A percentile compares a stretch with the other conserved stretches of the same genome.
Evolutionary conservation across 2,797 vertebrate genomes (phyloP).

Genomic region (Helostoma temminkii): DNA sequence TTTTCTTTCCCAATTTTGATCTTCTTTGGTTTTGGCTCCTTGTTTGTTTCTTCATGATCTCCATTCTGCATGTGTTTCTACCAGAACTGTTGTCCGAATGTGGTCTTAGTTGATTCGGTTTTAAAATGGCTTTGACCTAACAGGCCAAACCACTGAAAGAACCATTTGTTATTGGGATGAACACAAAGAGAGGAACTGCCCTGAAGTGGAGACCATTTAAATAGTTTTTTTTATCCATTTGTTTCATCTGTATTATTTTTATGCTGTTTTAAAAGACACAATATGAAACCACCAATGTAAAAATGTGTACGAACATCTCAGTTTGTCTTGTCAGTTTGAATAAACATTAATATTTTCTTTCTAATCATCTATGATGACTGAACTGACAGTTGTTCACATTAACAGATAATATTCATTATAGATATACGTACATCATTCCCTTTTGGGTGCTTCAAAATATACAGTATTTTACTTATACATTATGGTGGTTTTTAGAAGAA

Average conservation of each 20-base stretch:
- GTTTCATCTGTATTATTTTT: too few species aligned
- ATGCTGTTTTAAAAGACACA: too few species aligned
- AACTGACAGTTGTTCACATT: background rate
- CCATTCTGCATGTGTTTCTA: conserved; percentile 85
- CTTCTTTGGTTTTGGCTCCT: conserved; percentile 56
- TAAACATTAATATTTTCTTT: background rate
- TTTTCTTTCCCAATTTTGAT: conserved; percentile 77
- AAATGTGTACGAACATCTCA: too few species aligned
- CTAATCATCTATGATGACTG: background rate
- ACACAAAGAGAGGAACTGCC: background rate
- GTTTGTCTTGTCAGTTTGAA: background rate
- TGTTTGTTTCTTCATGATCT: conserved; percentile 79
- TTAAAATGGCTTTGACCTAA: conserved; percentile 5
- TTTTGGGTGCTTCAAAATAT: background rate
- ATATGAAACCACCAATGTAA: too few species aligned
- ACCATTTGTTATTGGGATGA: background rate
- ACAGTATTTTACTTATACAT: too few species aligned
- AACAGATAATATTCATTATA: background rate
- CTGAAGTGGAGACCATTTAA: too few species aligned
- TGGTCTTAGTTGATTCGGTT: conserved; percentile 40
- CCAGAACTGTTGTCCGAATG: conserved; percentile 63
- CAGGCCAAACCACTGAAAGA: background rate
- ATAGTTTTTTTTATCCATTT: too few species aligned
- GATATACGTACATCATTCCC: background rate
- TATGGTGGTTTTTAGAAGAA: too few species aligned